These are phyloP conservation scores for Philereme vetulata DNA, from an alignment of 2,888 invertebrate genomes.

Conservation along the genomic window DNA sequence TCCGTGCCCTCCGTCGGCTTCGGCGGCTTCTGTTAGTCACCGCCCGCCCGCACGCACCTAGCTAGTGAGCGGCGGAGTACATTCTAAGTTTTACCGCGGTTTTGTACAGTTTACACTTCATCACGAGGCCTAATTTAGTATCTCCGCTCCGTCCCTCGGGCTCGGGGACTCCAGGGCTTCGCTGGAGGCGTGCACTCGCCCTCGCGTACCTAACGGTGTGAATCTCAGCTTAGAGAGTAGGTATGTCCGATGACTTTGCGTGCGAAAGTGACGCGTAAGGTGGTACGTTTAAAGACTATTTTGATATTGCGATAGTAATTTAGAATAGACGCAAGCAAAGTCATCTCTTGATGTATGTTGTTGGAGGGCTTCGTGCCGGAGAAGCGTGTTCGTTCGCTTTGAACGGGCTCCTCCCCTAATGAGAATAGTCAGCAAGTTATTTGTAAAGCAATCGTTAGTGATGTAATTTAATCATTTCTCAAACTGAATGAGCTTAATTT, in stretches of 20 bases:
- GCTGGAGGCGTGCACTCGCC: slow-evolving; percentile 8
- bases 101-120: slow-evolving; percentile 23
- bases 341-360: slow-evolving; percentile 12
- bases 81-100: slow-evolving; percentile 18
- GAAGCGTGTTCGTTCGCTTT: too few relatives aligned
- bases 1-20: slow-evolving; percentile 79
- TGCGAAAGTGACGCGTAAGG: background rate
- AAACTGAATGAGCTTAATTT: slow-evolving; percentile 76
- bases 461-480: slow-evolving; percentile 68
- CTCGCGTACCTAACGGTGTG: slow-evolving; percentile 21
- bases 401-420: slow-evolving; percentile 13
- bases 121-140: slow-evolving; percentile 34
- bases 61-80: slow-evolving; percentile 3
- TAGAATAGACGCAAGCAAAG: slow-evolving; percentile 6
- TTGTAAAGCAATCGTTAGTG: slow-evolving; percentile 64
- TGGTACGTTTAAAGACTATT: slow-evolving; percentile 7
- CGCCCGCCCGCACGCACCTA: too few relatives aligned
- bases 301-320: slow-evolving; percentile 10
- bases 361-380: background rate
- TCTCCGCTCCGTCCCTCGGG: slow-evolving; percentile 34
- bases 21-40: slow-evolving; percentile 78
- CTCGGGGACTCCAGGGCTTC: slow-evolving; percentile 8
- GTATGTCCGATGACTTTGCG: slow-evolving; percentile 23
- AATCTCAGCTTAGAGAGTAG: slow-evolving; percentile 24
- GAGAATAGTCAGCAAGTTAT: slow-evolving; percentile 30